Conservation (phyloP, 2,888 invertebrate genomes). For the Rhorus exstirpatorius region DNA sequence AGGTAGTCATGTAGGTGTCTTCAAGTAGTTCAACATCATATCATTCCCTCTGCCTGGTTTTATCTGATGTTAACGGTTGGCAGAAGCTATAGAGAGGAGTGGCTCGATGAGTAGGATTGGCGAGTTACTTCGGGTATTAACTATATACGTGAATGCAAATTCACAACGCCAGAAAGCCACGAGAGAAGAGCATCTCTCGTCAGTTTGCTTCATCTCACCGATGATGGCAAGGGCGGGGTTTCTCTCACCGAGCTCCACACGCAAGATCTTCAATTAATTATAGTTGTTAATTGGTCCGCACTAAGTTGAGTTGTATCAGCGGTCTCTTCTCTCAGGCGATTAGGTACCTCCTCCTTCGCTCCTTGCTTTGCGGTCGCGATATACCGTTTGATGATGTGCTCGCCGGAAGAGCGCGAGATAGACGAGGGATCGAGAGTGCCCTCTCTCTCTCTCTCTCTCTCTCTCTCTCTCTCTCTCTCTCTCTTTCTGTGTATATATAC, state of each 20-base stretch:
- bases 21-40: constrained; percentile 54
- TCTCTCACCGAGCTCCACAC: constrained; percentile 61
- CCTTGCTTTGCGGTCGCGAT: constrained; percentile 29
- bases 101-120: constrained; percentile 30
- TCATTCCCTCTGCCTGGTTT: constrained; percentile 52
- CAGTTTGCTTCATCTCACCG: constrained; percentile 43
- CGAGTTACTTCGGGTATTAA: constrained; percentile 55
- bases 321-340: constrained; percentile 65
- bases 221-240: constrained; percentile 45
- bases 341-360: constrained; percentile 42
- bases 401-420: constrained; percentile 23
- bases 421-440: constrained; percentile 10
- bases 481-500: background rate
- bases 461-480: too few relatives aligned
- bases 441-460: constrained; percentile 5
- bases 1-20: constrained; percentile 36
- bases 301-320: constrained; percentile 73
- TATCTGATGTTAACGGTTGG: constrained; percentile 14
- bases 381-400: constrained; percentile 67
- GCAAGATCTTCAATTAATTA: constrained; percentile 74
- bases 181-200: constrained; percentile 33
- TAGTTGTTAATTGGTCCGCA: constrained; percentile 74
- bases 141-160: constrained; percentile 66
- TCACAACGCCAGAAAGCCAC: constrained; percentile 38
- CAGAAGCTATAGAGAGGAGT: background rate